Evolutionary conservation across 2,113 vertebrate genomes (phyloP), one percentile per base, ranked within the genome.

Genomic region (Gnathonemus echidnorhynchus): DNA sequence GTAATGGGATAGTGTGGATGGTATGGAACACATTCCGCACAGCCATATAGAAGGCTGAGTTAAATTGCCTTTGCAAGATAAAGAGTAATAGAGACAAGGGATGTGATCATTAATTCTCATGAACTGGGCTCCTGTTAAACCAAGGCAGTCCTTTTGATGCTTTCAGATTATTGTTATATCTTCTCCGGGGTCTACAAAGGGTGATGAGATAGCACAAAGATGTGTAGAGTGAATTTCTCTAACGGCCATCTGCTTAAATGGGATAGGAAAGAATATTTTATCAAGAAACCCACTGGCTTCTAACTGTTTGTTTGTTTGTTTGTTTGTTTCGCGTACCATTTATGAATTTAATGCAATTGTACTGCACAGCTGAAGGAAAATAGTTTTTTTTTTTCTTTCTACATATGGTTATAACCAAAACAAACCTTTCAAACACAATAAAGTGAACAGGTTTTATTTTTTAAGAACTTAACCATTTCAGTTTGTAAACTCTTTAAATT

Each of bases 81-180:
- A 77, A 53, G 88, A 89, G 70, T 27, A 89, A 89, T 49, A 42
- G 74, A 83, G 48, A 66, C 49, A 27, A 42, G 88, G 13, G 31
- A 89, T 80, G 46, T 53, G 86, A 87, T 53, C 86, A 87, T 56
- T 87, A 87, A 87, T 87, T 87, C 50, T 53, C 50, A 39, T 49
- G 50, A 39, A 53, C 50, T n/a, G 31, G 49, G 48, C 50, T 52
- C 50, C 27, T 31, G n/a, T 50, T 87, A 87, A 87, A 87, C 50
- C 17, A 1, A 56, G 86, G 17, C 50, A 66, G 87, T 58, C 35
- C 19, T 88, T 62, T n/a, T 58, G 35, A 62, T 39, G 53, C 39
- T 21, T 24, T 88, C 35, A 39, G 87, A 88, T 62, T 88, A 46
- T 46, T 66, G 50, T 58, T 42, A 24, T 62, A 46, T 53, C 52